A percentile compares a stretch with the other conserved stretches of the same genome.
phyloP scores from a whole-genome alignment of 2,113 vertebrate species.

The Epinephelus moara region DNA sequence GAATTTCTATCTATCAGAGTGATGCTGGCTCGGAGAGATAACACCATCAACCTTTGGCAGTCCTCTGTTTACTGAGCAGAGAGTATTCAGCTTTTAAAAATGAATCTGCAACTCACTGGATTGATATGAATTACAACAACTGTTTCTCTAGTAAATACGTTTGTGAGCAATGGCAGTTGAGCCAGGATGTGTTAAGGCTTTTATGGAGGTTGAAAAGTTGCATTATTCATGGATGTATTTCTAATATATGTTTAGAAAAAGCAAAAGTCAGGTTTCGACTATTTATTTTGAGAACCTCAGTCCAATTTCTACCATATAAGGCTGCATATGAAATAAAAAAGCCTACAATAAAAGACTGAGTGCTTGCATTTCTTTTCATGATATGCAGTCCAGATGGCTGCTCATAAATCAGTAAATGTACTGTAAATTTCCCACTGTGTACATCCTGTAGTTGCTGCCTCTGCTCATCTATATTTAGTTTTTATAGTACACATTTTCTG shows the following conservation, averaged over 20 bases:
- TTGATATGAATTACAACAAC: conserved; percentile 34
- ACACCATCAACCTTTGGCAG: conserved; percentile 44
- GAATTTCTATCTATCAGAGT: conserved; percentile 51
- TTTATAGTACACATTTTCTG: not conserved
- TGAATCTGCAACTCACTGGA: conserved; percentile 8
- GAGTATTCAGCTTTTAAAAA: conserved; percentile 34
- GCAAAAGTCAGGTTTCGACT: not conserved
- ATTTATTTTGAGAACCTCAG: conserved; percentile 2
- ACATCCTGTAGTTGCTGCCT: conserved; percentile 18
- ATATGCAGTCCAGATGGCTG: conserved; percentile 14
- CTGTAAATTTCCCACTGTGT: conserved; percentile 14
- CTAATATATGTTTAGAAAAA: not conserved
- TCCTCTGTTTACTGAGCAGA: conserved; percentile 42
- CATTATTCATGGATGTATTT: conserved; percentile 18
- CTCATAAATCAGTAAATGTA: conserved; percentile 11
- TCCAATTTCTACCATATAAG: not conserved
- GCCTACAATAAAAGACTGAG: not conserved
- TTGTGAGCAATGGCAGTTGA: conserved; percentile 17
- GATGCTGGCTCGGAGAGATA: conserved; percentile 69
- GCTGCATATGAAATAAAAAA: not conserved
- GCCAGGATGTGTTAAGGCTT: conserved; percentile 1
- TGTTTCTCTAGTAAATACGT: conserved; percentile 17
- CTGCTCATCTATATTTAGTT: not conserved
- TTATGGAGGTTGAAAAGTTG: not conserved
- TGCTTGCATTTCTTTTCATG: not conserved